Evolutionary conservation across 2,113 vertebrate genomes (phyloP).

Genomic region (Tetrao urogallus): DNA sequence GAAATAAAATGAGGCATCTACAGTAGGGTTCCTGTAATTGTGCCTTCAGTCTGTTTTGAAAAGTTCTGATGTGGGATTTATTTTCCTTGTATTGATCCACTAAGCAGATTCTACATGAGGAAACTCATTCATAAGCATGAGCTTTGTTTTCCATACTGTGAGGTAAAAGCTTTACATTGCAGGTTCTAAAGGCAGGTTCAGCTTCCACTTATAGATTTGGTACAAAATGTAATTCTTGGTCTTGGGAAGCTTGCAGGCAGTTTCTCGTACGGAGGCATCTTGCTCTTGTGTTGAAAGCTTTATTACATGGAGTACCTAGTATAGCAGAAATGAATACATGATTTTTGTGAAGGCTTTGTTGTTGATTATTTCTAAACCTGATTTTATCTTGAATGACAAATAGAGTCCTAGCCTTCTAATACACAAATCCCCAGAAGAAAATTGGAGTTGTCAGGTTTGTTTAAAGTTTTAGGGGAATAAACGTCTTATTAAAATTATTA

Average conservation of each 20-base stretch:
- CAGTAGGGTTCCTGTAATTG: background rate
- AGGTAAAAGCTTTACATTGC: background rate
- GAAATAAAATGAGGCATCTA: background rate
- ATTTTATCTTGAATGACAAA: background rate
- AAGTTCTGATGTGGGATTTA: background rate
- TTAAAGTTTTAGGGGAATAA: background rate
- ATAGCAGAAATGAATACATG: background rate
- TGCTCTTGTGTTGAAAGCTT: background rate
- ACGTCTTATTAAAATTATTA: background rate
- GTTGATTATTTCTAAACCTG: background rate
- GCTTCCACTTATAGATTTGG: background rate
- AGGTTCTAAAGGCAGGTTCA: background rate
- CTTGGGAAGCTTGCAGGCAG: background rate
- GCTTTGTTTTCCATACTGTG: background rate
- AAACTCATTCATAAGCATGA: background rate
- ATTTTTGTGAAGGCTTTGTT: background rate
- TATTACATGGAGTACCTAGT: accelerated
- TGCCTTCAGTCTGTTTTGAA: background rate
- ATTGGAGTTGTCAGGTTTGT: background rate
- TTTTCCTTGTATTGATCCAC: background rate
- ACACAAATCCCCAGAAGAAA: background rate
- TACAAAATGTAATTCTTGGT: background rate
- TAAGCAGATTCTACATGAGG: background rate
- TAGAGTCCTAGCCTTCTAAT: background rate
- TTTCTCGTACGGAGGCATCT: accelerated